Evolutionary conservation across 2,888 invertebrate genomes (phyloP).

Genomic region (Tinea pellionella): DNA sequence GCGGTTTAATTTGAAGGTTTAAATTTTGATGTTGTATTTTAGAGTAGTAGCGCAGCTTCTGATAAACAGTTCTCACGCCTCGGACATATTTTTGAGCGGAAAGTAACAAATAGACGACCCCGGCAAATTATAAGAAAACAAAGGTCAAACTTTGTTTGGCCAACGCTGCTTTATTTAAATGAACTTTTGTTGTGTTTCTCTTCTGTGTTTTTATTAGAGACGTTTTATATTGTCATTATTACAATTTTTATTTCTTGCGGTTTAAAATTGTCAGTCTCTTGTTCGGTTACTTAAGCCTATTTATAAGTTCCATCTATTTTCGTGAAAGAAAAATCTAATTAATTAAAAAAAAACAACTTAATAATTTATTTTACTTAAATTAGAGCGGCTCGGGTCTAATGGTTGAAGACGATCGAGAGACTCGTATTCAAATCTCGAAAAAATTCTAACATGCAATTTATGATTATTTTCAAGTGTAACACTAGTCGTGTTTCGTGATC

Average conservation of each 20-base stretch:
- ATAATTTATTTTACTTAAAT: too few species aligned
- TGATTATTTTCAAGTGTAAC: too few species aligned
- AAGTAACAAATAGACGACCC: slow-evolving; percentile 14
- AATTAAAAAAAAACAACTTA: too few species aligned
- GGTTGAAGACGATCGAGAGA: too few species aligned
- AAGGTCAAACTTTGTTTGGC: slow-evolving; percentile 13
- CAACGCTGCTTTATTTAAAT: slow-evolving; percentile 10
- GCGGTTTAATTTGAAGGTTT: not conserved
- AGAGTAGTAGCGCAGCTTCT: not conserved
- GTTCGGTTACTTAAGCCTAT: not conserved
- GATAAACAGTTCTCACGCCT: slow-evolving; percentile 14
- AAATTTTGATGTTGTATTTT: not conserved
- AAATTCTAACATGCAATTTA: too few species aligned
- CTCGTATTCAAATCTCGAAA: too few species aligned
- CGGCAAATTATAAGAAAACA: slow-evolving; percentile 14
- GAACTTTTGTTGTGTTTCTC: slow-evolving; percentile 5
- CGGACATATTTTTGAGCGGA: slow-evolving; percentile 14
- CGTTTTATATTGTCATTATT: slow-evolving; percentile 6
- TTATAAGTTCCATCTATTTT: too few species aligned
- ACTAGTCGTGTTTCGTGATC: too few species aligned
- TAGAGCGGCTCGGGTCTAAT: too few species aligned
- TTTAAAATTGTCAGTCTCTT: not conserved
- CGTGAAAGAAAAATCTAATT: too few species aligned
- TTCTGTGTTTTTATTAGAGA: not conserved
- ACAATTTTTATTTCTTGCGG: not conserved